These are phyloP conservation scores for Timema cristinae DNA, from an alignment of 2,888 invertebrate genomes.

Conservation along the genomic window DNA sequence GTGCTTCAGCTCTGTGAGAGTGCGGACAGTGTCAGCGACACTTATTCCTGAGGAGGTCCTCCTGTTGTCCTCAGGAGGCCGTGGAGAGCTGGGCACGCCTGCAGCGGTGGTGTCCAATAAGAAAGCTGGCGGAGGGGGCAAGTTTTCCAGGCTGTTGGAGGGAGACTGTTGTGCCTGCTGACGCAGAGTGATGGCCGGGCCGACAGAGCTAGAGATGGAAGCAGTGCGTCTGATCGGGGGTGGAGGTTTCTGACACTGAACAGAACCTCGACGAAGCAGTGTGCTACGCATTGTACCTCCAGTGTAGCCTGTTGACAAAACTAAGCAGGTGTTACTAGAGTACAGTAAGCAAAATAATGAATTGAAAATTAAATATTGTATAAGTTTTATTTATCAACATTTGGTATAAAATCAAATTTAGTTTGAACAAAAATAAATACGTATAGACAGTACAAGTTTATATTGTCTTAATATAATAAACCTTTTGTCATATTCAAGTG, in stretches of 20 bases:
- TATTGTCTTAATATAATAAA: too few relatives aligned
- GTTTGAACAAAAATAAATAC: not conserved
- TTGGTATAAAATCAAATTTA: not conserved
- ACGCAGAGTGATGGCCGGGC: constrained; percentile 17
- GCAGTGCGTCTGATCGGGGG: constrained; percentile 82
- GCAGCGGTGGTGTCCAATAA: constrained; percentile 49
- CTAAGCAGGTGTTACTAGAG: constrained; percentile 3
- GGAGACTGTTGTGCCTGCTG: constrained; percentile 40
- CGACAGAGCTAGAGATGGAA: constrained; percentile 49
- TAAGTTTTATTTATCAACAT: not conserved
- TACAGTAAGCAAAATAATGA: not conserved
- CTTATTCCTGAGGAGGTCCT: constrained; percentile 48
- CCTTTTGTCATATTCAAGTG: too few relatives aligned
- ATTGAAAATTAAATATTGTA: not conserved
- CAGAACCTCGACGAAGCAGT: constrained; percentile 55
- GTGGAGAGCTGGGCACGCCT: constrained; percentile 31
- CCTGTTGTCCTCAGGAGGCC: not conserved
- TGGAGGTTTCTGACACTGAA: constrained; percentile 58
- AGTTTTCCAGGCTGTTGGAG: constrained; percentile 49
- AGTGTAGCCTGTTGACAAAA: constrained; percentile 30
- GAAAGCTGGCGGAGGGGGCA: constrained; percentile 76
- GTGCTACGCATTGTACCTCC: constrained; percentile 34
- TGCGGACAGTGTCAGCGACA: constrained; percentile 84
- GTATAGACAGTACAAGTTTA: too few relatives aligned
- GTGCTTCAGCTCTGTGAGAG: constrained; percentile 77